These are phyloP conservation scores for Camelus bactrianus DNA, from an alignment of 2,113 vertebrate genomes.

Conservation along the genomic window DNA sequence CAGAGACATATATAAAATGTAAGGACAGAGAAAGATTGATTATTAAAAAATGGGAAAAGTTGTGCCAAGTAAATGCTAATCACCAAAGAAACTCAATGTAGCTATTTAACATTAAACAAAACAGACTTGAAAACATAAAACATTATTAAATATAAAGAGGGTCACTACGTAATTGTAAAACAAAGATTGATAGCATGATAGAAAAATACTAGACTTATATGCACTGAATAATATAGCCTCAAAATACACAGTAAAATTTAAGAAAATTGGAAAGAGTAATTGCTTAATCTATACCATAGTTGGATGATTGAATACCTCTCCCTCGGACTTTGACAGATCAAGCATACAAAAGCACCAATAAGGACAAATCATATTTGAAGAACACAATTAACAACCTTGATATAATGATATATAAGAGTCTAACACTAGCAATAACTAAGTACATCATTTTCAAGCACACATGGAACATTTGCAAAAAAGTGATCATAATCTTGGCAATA, in stretches of 20 bases:
- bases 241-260: neutral
- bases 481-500: neutral
- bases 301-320: neutral
- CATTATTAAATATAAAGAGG: neutral
- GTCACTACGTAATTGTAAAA: neutral
- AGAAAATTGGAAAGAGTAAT: neutral
- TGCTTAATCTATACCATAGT: neutral
- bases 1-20: neutral
- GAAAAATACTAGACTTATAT: neutral
- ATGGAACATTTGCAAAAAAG: neutral
- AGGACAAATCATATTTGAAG: neutral
- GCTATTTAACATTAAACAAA: neutral
- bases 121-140: neutral
- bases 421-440: neutral
- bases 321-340: neutral
- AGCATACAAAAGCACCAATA: neutral
- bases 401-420: too few relatives aligned
- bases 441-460: neutral
- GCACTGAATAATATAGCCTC: neutral
- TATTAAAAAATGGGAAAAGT: neutral
- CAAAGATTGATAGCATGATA: neutral
- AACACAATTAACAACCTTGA: neutral
- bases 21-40: neutral
- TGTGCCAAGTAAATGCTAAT: neutral
- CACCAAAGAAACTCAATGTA: neutral